Conservation (phyloP, 2,113 vertebrate species). For the Phrynocephalus versicolor region DNA sequence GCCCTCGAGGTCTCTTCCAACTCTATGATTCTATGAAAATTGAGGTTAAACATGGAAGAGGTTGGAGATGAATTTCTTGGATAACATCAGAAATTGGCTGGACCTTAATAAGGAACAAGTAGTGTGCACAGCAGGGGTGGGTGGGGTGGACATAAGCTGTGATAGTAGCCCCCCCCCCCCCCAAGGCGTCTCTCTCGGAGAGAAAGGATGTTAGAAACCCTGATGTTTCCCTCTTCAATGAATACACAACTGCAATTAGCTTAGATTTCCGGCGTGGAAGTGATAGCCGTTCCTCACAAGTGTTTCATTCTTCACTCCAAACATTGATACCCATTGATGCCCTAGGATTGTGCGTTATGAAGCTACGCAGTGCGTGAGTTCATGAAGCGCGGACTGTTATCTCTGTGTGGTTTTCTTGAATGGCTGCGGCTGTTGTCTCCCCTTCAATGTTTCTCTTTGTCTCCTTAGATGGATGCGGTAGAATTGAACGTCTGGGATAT, state of each 20-base stretch:
- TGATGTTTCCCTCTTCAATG: constrained; percentile 44
- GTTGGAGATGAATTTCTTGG: no score
- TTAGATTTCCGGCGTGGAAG: constrained; percentile 67
- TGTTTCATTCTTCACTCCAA: constrained; percentile 56
- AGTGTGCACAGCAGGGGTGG: no score
- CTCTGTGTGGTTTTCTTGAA: constrained; percentile 39
- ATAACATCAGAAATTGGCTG: no score
- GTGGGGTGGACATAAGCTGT: no score
- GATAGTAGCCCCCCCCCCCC: no score
- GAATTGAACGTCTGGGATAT: constrained; percentile 96
- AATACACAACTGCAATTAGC: constrained; percentile 52
- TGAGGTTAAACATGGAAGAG: no score
- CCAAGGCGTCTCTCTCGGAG: not conserved
- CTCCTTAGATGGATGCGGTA: constrained; percentile 87
- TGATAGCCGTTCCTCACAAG: constrained; percentile 58
- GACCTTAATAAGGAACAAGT: no score
- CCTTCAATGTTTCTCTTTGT: constrained; percentile 65
- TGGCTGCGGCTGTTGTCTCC: constrained; percentile 24
- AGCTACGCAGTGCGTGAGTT: constrained; percentile 16
- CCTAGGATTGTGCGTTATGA: constrained; percentile 28
- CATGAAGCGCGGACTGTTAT: constrained; percentile 40
- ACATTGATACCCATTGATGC: constrained; percentile 43
- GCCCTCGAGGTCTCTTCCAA: no score
- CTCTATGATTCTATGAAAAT: no score
- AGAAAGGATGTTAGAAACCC: not conserved